Evolutionary conservation across 37 sponge, comb jelly and placozoan species (phyloP).

Genomic region (Oopsacas minuta): DNA sequence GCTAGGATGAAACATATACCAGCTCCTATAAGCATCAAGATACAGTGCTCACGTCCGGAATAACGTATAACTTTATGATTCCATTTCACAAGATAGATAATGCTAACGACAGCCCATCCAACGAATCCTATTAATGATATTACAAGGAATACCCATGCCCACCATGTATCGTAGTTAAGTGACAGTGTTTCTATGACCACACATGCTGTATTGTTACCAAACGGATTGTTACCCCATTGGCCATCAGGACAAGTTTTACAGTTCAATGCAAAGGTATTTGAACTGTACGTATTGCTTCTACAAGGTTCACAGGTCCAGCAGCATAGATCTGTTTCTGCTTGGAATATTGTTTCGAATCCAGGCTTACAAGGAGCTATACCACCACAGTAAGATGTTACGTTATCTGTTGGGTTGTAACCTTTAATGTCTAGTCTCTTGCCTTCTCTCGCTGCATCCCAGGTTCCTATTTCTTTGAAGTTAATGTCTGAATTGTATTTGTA

Average conservation of each 20-base stretch:
- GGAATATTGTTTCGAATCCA: slow-evolving; percentile 25
- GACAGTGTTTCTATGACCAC: slow-evolving; percentile 14
- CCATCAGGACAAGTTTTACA: slow-evolving; percentile 42
- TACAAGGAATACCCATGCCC: slow-evolving; percentile 25
- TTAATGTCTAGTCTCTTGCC: neutral
- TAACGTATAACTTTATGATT: slow-evolving; percentile 40
- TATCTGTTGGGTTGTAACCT: neutral
- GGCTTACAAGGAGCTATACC: slow-evolving; percentile 20
- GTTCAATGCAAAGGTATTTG: neutral
- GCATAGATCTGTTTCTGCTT: slow-evolving; percentile 24
- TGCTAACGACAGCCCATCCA: slow-evolving; percentile 6
- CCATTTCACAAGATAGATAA: slow-evolving; percentile 26
- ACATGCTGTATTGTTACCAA: slow-evolving; percentile 23
- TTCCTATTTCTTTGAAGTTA: slow-evolving; percentile 24
- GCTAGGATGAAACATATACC: slow-evolving; percentile 30
- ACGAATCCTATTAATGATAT: slow-evolving; percentile 27
- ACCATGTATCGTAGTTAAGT: slow-evolving; percentile 17
- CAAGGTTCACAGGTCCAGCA: slow-evolving; percentile 61
- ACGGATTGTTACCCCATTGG: slow-evolving; percentile 47
- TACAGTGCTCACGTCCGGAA: slow-evolving; percentile 54
- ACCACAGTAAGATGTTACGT: slow-evolving; percentile 32
- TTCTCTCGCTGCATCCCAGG: slow-evolving; percentile 25
- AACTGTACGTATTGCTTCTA: slow-evolving; percentile 32
- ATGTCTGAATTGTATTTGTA: neutral
- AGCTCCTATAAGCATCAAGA: slow-evolving; percentile 35